A percentile compares a stretch with the other conserved stretches of the same genome.
These are phyloP conservation scores for Scleropages formosus DNA, from an alignment of 2,797 vertebrate species.

Conservation along the genomic window DNA sequence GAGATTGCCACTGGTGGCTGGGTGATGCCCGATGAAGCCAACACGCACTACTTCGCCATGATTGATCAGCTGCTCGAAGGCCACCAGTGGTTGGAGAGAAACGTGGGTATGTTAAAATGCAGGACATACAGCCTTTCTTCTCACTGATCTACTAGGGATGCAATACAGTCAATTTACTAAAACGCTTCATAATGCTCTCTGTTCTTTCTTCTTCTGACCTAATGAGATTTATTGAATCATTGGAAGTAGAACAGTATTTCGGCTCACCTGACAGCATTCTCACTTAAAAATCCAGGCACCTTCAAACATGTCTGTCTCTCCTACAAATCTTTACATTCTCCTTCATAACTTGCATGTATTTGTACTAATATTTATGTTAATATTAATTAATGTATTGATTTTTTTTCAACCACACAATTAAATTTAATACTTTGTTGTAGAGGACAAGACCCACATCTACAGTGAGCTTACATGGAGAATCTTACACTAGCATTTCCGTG, in stretches of 20 bases:
- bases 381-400: no score
- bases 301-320: no score
- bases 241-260: no score
- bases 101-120: conserved; percentile 66
- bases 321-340: no score
- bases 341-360: not conserved
- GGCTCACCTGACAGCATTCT: no score
- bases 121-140: no score
- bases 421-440: not conserved
- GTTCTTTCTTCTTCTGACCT: no score
- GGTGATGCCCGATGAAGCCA: conserved; percentile 93
- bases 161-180: not conserved
- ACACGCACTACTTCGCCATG: conserved; percentile 81
- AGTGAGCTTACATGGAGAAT: not conserved
- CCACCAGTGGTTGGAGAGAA: conserved; percentile 87
- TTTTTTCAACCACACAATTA: no score
- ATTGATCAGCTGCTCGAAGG: conserved; percentile 90
- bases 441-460: not conserved
- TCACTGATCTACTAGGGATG: not conserved
- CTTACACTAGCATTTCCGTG: not conserved
- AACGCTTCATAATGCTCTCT: no score
- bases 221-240: no score
- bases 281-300: no score
- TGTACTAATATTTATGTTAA: no score
- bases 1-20: conserved; percentile 91